Percentiles rank a stretch among this genome's conserved stretches.
Conservation (phyloP, 2,113 vertebrate species). For the Oenanthe oenanthe region DNA sequence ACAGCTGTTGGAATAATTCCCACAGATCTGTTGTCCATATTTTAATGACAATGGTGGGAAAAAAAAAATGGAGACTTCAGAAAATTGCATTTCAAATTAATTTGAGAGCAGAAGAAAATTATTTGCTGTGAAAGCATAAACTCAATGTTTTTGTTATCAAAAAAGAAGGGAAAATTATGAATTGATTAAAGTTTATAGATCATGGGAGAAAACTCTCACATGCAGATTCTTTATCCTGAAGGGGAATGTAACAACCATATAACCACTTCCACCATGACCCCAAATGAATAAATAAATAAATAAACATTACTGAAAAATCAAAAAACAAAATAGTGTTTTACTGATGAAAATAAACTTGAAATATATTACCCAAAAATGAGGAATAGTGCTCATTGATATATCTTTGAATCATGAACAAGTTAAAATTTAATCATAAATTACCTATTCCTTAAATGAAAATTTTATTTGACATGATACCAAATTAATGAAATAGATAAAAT, state of each 20-base stretch:
- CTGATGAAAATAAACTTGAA: not conserved
- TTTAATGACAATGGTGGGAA: not conserved
- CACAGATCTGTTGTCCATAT: constrained; percentile 18
- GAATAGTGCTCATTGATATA: not conserved
- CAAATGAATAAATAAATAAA: not conserved
- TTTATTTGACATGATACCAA: not conserved
- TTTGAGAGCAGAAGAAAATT: not conserved
- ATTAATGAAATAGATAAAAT: not conserved
- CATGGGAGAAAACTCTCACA: not conserved
- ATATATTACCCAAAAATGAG: not conserved
- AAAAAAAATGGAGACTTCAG: not conserved
- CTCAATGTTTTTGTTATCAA: not conserved
- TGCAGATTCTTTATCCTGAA: not conserved
- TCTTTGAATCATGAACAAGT: not conserved
- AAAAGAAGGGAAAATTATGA: not conserved
- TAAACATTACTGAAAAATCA: not conserved
- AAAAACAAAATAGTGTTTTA: not conserved
- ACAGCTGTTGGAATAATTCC: constrained; percentile 8
- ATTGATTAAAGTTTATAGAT: not conserved
- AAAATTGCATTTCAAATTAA: not conserved
- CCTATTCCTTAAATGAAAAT: not conserved
- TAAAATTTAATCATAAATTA: not conserved
- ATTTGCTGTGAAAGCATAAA: not conserved
- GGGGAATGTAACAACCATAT: not conserved
- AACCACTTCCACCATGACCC: not conserved